Base-by-base conservation (phyloP, 2,888 invertebrate species). In the Drosophila affinis region DNA sequence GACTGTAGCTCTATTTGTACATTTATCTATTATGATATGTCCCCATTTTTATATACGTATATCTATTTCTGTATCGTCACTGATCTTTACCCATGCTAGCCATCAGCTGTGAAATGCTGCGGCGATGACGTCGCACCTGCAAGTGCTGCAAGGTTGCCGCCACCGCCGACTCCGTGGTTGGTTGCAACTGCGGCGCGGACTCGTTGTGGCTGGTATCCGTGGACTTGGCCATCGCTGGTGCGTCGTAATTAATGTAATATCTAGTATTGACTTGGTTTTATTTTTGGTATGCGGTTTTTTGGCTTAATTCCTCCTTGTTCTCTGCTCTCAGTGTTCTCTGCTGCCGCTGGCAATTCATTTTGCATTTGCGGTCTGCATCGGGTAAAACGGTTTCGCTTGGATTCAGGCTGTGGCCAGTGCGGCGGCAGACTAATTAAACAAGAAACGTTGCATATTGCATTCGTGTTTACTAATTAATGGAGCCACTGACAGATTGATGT, bases 21-120 rank as follows among this genome's bases (percentile, higher is more conserved):
- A 21, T 21, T 21, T 68, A 12, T 45, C 10, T 12, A 27, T 27
- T 27, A 27, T 27, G 1, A 27, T 9, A 9, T 29, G 29, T 29
- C 29, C 29, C 29, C 29, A 29, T 29, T 29, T 24, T 4, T 24
- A 24, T 24, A 24, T 24, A 5, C 29, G 2, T 29, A 29, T 9
- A 27, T 27, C 27, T 27, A 27, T 27, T 27, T 27, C 27, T 29
- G 29, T 29, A 39, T 1, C 1, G 39, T 7, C n/a, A 6, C 14
- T 7, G 7, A 39, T n/a, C 48, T 59, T 89, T 92, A 92, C 92
- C 92, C 87, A 91, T 88, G 79, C 88, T 89, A 48, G 89, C 91
- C 76, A 92, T 91, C 77, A 92, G 88, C 84, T 92, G 92, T 75
- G 92, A 92, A 63, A 92, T 92, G 82, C 92, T 92, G 69, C 92